Conservation (phyloP, 2,888 invertebrate genomes). For the Aquatica leii region DNA sequence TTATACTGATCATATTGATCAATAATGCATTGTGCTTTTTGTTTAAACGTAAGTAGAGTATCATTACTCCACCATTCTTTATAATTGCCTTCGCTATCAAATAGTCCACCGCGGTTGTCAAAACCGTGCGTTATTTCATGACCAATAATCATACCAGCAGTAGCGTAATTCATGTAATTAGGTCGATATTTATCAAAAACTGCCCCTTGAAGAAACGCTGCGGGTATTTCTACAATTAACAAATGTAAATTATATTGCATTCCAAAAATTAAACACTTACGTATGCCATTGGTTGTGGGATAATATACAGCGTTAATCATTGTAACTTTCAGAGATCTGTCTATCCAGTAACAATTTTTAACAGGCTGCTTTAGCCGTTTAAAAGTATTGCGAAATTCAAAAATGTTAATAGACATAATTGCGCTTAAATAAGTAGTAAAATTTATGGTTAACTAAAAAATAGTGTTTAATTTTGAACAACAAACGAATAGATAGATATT, state of each 20-base stretch:
- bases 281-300: slow-evolving; percentile 64
- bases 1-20: slow-evolving; percentile 22
- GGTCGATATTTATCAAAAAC: slow-evolving; percentile 87
- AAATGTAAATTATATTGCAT: neutral
- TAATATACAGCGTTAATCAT: slow-evolving; percentile 66
- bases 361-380: slow-evolving; percentile 64
- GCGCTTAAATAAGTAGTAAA: slow-evolving; percentile 32
- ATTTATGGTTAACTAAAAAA: slow-evolving; percentile 58
- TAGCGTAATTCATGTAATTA: slow-evolving; percentile 85
- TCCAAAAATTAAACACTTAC: slow-evolving; percentile 54
- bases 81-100: slow-evolving; percentile 26
- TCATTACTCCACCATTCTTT: slow-evolving; percentile 24
- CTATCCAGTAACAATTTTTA: slow-evolving; percentile 64
- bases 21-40: slow-evolving; percentile 22
- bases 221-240: slow-evolving; percentile 77
- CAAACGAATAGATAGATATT: neutral
- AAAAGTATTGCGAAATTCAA: slow-evolving; percentile 63
- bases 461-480: slow-evolving; percentile 9
- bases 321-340: slow-evolving; percentile 65
- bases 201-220: slow-evolving; percentile 85
- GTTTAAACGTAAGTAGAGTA: slow-evolving; percentile 5
- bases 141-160: slow-evolving; percentile 85
- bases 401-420: slow-evolving; percentile 40
- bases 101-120: slow-evolving; percentile 57
- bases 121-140: slow-evolving; percentile 89